phyloP scores from a whole-genome alignment of 2,113 vertebrate species.

The Bufo bufo region DNA sequence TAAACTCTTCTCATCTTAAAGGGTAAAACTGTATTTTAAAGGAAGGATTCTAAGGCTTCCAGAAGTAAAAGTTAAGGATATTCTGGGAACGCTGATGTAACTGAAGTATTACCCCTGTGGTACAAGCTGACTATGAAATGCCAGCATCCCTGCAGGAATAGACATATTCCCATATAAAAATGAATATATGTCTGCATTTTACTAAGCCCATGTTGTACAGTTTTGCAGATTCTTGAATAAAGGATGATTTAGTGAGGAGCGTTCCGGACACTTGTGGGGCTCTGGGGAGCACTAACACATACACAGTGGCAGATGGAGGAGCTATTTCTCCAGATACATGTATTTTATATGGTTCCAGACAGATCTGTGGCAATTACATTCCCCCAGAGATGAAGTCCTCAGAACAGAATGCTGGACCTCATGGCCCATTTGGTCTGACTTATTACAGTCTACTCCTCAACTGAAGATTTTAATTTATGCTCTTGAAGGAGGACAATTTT shows the following conservation, averaged over 20 bases:
- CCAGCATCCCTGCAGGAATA: background rate
- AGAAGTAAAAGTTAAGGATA: background rate
- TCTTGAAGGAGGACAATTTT: conserved; percentile 28
- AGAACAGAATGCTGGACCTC: conserved; percentile 14
- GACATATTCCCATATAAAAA: background rate
- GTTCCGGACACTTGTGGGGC: background rate
- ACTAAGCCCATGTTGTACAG: background rate
- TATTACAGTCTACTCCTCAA: conserved; percentile 29
- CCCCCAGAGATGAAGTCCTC: background rate
- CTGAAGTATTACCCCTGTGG: background rate
- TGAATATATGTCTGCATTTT: background rate
- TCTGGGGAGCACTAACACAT: conserved; percentile 16
- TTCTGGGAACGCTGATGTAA: background rate
- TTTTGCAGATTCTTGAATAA: conserved; percentile 7
- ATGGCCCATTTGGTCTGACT: conserved; percentile 35
- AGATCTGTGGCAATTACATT: conserved; percentile 35
- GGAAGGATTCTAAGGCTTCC: background rate
- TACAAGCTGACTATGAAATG: background rate
- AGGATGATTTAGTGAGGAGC: conserved; percentile 16
- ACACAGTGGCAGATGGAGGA: conserved; percentile 37
- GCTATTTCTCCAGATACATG: background rate
- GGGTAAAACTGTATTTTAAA: background rate
- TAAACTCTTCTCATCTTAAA: background rate
- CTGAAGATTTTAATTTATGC: conserved; percentile 24
- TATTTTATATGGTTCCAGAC: conserved; percentile 30